Conservation (phyloP, 2,888 invertebrate genomes). For the Steinernema carpocapsae region DNA sequence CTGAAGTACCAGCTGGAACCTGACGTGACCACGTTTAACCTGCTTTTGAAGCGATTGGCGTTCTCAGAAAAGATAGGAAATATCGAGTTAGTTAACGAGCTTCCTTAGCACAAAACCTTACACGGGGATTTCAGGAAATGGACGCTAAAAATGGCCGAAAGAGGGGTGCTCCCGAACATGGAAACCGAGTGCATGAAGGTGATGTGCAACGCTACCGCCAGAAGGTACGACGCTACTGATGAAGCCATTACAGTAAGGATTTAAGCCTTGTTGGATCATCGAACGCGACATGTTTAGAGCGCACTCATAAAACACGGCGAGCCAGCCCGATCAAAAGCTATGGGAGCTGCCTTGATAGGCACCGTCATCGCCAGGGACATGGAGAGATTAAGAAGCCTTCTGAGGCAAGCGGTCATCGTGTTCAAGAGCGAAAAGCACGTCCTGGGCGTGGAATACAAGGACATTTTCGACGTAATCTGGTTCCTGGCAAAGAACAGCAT, state of each 20-base stretch:
- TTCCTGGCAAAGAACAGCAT: conserved; percentile 50
- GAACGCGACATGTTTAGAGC: conserved; percentile 41
- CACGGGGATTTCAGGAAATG: conserved; percentile 43
- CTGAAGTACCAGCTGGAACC: conserved; percentile 35
- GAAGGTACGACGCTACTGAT: conserved; percentile 51
- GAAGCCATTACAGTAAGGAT: conserved; percentile 46
- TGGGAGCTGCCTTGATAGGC: conserved; percentile 50
- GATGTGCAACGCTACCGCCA: conserved; percentile 48
- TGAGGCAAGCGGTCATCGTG: conserved; percentile 30
- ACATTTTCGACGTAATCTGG: conserved; percentile 54
- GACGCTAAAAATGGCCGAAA: conserved; percentile 50
- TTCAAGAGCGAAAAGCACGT: neutral
- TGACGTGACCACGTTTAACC: conserved; percentile 40
- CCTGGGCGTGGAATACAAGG: conserved; percentile 41
- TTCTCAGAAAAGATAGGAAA: conserved; percentile 7
- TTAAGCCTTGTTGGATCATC: neutral
- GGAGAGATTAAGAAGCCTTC: conserved; percentile 43
- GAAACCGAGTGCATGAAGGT: conserved; percentile 49
- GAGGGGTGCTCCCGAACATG: conserved; percentile 49
- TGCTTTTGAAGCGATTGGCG: conserved; percentile 38
- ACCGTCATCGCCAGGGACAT: conserved; percentile 50
- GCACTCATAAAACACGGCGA: conserved; percentile 47
- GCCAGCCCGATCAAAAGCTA: conserved; percentile 40
- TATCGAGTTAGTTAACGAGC: conserved; percentile 36
- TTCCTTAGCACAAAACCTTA: conserved; percentile 16